Evolutionary conservation across 1,140 invertebrate species (phyloP).

Genomic region (Vanessa tameamea): DNA sequence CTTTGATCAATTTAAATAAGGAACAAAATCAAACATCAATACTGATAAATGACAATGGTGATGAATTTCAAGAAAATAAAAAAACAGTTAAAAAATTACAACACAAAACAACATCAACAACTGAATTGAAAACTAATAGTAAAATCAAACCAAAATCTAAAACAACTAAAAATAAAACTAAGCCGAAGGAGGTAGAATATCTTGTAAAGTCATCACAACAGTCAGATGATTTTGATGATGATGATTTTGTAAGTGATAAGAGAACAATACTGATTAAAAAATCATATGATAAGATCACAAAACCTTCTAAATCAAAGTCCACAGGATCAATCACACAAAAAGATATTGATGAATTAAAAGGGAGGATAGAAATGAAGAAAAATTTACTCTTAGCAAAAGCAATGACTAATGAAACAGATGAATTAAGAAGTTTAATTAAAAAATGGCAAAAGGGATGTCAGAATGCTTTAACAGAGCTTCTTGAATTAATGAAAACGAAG

Average conservation of each 20-base stretch:
- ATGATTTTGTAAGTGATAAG: conserved; percentile 59
- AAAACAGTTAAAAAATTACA: conserved; percentile 44
- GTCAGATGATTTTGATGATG: conserved; percentile 57
- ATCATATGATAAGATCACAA: conserved; percentile 62
- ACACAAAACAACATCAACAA: conserved; percentile 47
- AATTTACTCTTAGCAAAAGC: conserved; percentile 63
- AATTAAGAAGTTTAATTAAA: conserved; percentile 66
- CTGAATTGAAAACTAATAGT: conserved; percentile 38
- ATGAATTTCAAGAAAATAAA: conserved; percentile 49
- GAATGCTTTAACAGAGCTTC: conserved; percentile 63
- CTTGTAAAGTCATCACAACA: conserved; percentile 45
- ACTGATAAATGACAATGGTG: conserved; percentile 38
- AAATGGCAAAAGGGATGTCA: conserved; percentile 76
- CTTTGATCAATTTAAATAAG: conserved; percentile 54
- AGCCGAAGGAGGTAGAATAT: conserved; percentile 3
- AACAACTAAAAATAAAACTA: conserved; percentile 31
- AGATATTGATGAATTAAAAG: conserved; percentile 68
- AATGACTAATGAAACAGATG: conserved; percentile 59
- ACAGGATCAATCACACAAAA: conserved; percentile 73
- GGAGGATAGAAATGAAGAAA: conserved; percentile 66
- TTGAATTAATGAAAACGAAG: conserved; percentile 68
- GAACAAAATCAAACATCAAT: conserved; percentile 31
- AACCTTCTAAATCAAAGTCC: conserved; percentile 66
- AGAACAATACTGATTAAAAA: conserved; percentile 66
- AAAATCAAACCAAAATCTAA: conserved; percentile 34